Evolutionary conservation across 2,113 vertebrate genomes (phyloP), one percentile per base, ranked within the genome.

Genomic region (Scartelaos histophorus): DNA sequence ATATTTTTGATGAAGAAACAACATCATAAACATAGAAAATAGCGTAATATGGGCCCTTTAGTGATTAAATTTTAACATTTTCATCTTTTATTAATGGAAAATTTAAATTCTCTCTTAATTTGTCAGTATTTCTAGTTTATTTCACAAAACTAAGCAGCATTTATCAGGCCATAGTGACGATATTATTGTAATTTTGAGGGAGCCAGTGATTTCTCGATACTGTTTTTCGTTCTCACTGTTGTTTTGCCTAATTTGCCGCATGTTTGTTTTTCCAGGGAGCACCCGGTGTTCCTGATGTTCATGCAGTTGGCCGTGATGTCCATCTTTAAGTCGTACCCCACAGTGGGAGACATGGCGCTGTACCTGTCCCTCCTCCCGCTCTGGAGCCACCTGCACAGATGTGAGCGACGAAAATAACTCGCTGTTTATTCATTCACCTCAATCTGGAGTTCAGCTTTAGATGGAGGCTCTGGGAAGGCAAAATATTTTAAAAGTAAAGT

Each of bases 311-410:
- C 97, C 4, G 90, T 99, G 78, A 98, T 98, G 88, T 95, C 96
- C 78, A 96, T 99, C 91, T 99, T 99, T 87, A 99, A 99, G 88
- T 99, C 97, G 0, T 99, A 99, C 76, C 98, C 98, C 57, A 99
- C 97, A 0, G 95, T 99, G 66, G 98, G 98, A 66, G 98, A 99
- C 0, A 89, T 97, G 38, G 94, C 96, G 0, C 94, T 99, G 71
- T 99, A 99, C 91, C 92, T 99, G 96, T 94, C 97, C 68, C 96
- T 99, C 88, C 94, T 99, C 2, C 98, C 98, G 0, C 92, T 95
- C 79, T 99, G 98, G 98, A 95, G 74, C 82, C 96, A 99, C 87
- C 94, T 99, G 22, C 96, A 96, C 91, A 94, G 96, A 94, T 99
- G 97, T 99, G 88, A 96, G 96, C 43, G 7, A 19, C 46, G 2